Base-by-base conservation (phyloP, 2,797 vertebrate species). In the Leptodactylus fallax region DNA sequence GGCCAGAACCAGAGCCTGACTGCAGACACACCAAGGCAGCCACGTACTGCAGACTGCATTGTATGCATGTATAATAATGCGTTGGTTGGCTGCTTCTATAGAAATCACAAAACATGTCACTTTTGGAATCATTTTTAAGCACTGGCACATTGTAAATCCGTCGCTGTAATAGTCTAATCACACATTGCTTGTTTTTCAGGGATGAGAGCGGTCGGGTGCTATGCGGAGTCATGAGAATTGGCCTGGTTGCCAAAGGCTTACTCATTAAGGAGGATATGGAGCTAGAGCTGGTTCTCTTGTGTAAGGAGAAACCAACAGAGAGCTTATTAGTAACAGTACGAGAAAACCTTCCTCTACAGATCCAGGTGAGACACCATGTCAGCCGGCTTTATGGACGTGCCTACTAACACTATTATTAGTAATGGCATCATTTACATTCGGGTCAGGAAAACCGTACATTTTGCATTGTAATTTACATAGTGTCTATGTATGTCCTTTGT, bases 181-280 rank as follows among this genome's bases (percentile, higher is more conserved):
- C 58, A 87, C 63, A 87, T 65, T 6, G 87, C 83, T 91, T 88
- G 89, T 91, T 90, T 89, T 94, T 49, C 94, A 99, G 97, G 93
- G 97, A 98, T 93, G 93, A 97, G 91, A 94, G 96, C 91, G 94
- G 97, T 72, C 96, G 96, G 77, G 95, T 95, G 6, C 95, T 99
- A 91, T 99, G 98, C 91, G 98, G 98, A 1, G 98, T 99, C 91
- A 96, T 99, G 96, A 96, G 98, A 92, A 98, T 99, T 90, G 98
- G 98, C 84, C 95, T 99, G 92, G 98, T 99, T 90, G 97, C 98
- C 88, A 99, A 99, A 95, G 98, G 98, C 90, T 96, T 99, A 90
- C 95, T 99, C 92, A 99, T 99, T 94, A 99, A 98, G 94, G 98
- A 97, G 7, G 98, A 99, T 92, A 97, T 99, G 97, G 97, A 99